Conservation (phyloP, 2,113 vertebrate genomes). For the Spheniscus mendiculus region DNA sequence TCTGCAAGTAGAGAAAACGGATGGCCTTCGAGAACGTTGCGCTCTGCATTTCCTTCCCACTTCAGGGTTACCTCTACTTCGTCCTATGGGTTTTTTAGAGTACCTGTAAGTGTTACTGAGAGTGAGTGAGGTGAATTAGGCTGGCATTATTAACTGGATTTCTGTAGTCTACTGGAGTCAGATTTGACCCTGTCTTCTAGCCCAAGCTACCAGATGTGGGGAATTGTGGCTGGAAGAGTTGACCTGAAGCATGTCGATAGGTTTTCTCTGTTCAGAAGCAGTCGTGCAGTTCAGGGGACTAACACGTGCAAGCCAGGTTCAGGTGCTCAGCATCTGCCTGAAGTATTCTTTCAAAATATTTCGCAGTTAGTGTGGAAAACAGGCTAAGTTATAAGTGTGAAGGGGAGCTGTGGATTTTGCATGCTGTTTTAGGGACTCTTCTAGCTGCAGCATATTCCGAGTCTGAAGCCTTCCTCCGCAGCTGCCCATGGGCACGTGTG, state of each 20-base stretch:
- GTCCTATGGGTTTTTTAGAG: not conserved
- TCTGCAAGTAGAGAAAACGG: not conserved
- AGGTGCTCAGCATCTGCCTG: not conserved
- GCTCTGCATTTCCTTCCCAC: not conserved
- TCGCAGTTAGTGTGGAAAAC: not conserved
- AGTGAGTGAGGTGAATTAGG: not conserved
- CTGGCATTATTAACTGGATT: not conserved
- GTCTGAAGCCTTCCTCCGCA: not conserved
- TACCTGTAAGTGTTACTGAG: not conserved
- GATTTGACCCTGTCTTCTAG: not conserved
- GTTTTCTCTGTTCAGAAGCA: not conserved
- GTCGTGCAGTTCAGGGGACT: not conserved
- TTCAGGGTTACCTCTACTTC: not conserved
- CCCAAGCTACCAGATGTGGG: not conserved
- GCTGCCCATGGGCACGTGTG: accelerated
- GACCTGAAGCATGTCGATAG: not conserved
- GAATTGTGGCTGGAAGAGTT: not conserved
- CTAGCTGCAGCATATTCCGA: accelerated
- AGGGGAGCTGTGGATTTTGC: not conserved
- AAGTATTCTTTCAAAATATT: not conserved
- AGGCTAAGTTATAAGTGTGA: accelerated
- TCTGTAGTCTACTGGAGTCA: not conserved
- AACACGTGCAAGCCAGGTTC: too few relatives aligned
- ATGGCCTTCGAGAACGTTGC: not conserved
- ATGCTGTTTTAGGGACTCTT: not conserved